Evolutionary conservation across 2,888 invertebrate genomes (phyloP), one percentile per base, ranked within the genome.

Genomic region (Lissonota sp.): DNA sequence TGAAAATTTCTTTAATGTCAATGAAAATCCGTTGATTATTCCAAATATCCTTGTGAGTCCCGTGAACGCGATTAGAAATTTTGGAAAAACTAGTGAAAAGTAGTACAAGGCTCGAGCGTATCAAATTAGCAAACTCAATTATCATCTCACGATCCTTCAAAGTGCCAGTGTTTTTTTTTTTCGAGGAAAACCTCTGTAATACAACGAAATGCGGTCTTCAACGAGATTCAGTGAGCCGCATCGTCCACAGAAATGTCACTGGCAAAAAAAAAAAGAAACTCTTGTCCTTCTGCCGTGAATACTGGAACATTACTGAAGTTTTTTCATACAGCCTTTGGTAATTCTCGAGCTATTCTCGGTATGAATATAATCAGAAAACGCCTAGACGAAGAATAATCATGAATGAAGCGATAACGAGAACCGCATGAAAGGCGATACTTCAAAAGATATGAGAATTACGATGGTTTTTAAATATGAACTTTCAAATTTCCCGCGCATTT

Each of bases 401-500:
- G 26, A 26, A 26, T 26, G 26, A 26, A 26, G 26, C 26, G 26
- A 26, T 26, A 26, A 26, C 3, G 26, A 2, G 26, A 26, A 26
- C 26, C 3, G 3, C 26, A 26, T 1, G 3, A 3, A 3, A 26
- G 26, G 26, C 26, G 3, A 3, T 1, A 26, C 26, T 26, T 16
- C 16, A 53, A 53, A 26, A 14, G 53, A 12, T 12, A 53, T 5
- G 12, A 53, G 53, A 14, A 14, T 53, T 6, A 53, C 49, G 14
- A 6, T 16, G 5, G 6, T 60, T 14, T 39, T 10, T 12, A 4
- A 14, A n/a, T 16, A 4, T 44, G 1, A 26, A 57, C 8, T 40
- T 75, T 44, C 5, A 37, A 42, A 67, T 60, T 26, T 58, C 6
- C 66, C 66, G 66, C 74, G 7, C 7, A 1, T 37, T n/a, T 4